These are phyloP conservation scores for Spondyliosoma cantharus DNA, from an alignment of 2,797 vertebrate genomes.

Conservation along the genomic window DNA sequence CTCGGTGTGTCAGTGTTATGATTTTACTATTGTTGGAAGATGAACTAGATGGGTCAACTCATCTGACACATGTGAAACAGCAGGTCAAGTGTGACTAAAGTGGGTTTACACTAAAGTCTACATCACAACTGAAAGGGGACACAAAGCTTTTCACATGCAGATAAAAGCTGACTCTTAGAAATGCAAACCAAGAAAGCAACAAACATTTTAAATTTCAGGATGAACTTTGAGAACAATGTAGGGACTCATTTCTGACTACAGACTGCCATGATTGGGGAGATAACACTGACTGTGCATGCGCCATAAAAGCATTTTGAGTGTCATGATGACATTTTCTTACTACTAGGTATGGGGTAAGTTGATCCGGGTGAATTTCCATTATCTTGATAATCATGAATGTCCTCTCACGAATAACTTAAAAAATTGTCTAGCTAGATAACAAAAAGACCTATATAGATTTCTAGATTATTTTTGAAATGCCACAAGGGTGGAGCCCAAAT, in stretches of 20 bases:
- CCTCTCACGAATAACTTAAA: too few relatives aligned
- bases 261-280: neutral
- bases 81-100: neutral
- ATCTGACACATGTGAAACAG: neutral
- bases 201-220: neutral
- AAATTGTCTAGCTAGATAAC: too few relatives aligned
- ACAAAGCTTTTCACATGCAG: constrained; percentile 1
- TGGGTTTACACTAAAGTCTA: neutral
- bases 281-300: neutral
- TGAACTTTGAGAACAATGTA: neutral
- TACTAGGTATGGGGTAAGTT: too few relatives aligned
- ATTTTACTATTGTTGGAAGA: neutral
- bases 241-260: neutral
- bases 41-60: constrained; percentile 2
- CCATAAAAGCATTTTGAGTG: neutral
- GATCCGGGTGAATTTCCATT: too few relatives aligned
- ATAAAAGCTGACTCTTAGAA: neutral
- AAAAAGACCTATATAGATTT: too few relatives aligned
- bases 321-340: neutral
- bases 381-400: too few relatives aligned
- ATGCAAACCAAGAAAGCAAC: neutral
- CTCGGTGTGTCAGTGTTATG: neutral
- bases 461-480: too few relatives aligned
- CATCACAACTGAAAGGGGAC: neutral
- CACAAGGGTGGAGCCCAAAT: too few relatives aligned